These are phyloP conservation scores for Nesoenas mayeri DNA, from an alignment of 2,113 vertebrate species.

Conservation along the genomic window DNA sequence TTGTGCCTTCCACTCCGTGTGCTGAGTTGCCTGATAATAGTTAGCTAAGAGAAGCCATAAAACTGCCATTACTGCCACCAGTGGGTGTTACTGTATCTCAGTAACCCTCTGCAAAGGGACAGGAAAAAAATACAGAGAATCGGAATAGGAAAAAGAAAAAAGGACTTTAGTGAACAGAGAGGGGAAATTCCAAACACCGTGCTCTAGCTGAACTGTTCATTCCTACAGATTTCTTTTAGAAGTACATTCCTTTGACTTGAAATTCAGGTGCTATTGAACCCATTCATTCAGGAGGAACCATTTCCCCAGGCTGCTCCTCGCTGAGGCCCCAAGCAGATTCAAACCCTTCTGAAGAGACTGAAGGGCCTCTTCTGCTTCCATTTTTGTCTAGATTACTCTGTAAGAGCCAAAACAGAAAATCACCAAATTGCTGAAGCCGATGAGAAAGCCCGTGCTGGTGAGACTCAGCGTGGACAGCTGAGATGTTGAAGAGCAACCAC, in stretches of 20 bases:
- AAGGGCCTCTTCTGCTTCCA: not conserved
- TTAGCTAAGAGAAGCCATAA: slow-evolving; percentile 43
- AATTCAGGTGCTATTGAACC: not conserved
- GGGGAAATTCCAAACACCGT: not conserved
- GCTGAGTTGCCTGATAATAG: slow-evolving; percentile 27
- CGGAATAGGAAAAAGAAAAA: not conserved
- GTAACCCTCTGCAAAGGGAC: not conserved
- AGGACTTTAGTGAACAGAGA: not conserved
- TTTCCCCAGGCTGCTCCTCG: not conserved
- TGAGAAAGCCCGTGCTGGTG: not conserved
- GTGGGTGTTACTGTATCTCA: not conserved
- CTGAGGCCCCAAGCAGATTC: not conserved
- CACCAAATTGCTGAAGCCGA: not conserved
- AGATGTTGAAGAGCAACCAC: not conserved
- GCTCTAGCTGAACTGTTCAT: not conserved
- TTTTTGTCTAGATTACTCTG: not conserved
- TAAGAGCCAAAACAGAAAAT: not conserved
- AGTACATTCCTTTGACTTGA: not conserved
- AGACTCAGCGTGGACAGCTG: not conserved
- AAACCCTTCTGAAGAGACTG: not conserved
- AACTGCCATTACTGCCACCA: slow-evolving; percentile 46
- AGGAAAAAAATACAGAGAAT: not conserved
- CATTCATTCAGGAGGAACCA: not conserved
- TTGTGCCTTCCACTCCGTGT: slow-evolving; percentile 23
- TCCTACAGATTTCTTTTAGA: not conserved